Base-by-base conservation (phyloP, 1,140 invertebrate genomes). In the Cryptotermes secundus region DNA sequence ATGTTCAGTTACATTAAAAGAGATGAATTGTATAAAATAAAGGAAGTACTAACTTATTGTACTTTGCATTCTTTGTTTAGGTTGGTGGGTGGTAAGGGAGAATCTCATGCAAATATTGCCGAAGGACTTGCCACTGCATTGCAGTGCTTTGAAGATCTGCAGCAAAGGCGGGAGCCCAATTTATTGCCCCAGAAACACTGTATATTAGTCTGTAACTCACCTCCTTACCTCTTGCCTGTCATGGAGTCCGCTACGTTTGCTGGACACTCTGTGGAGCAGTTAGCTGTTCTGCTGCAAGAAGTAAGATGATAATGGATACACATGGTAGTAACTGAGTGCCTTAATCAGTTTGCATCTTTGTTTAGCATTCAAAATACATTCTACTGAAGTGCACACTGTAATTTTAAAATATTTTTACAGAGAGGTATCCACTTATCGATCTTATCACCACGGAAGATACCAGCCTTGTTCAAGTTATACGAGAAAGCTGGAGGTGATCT, bases 191-290 rank as follows among this genome's bases (percentile, higher is more conserved):
- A 95, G 87, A 93, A 94, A 83, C 96, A 98, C 89, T 97, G 97
- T 87, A 94, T 99, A 83, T 90, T 98, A 16, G 92, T 99, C 35
- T 98, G 96, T 88, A 98, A 97, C 89, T 98, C 97, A n/a, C 95
- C 96, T 14, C 97, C 97, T 0, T 99, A 98, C 89, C 93, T 94
- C 82, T 93, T 97, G 85, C 95, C 95, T 35, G 96, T 96, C 35
- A 93, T 94, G 88, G 97, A 98, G 89, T 94, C 93, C 35, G 93
- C 92, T 87, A 90, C 92, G 38, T 97, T 95, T 90, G 89, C 92
- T 85, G 94, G 95, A 79, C 92, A 95, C 87, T 93, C 92, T 59
- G 92, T 94, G 81, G 96, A 97, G 83, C 95, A 97, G 88, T 88
- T 97, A 38, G 95, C 95, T 14, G 87, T 89, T 3, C 88, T 95